Conservation (phyloP, 2,888 invertebrate species). For the Chorisops tibialis region DNA sequence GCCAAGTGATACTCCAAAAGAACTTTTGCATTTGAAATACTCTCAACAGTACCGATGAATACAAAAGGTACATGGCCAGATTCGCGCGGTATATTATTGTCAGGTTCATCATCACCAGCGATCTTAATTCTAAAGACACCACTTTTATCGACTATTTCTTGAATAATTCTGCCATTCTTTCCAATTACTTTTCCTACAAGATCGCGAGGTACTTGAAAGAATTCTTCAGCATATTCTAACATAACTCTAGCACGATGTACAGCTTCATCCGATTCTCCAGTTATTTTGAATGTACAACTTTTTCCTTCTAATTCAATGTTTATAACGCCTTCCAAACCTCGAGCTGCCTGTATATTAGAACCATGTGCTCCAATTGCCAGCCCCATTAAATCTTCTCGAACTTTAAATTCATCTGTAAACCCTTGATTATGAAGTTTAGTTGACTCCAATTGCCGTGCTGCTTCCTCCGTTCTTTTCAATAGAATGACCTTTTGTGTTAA, state of each 20-base stretch:
- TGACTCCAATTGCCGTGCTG: slow-evolving; percentile 89
- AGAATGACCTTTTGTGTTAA: slow-evolving; percentile 65
- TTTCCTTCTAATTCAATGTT: slow-evolving; percentile 94
- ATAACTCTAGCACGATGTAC: slow-evolving; percentile 89
- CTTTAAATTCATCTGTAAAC: slow-evolving; percentile 93
- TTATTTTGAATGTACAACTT: slow-evolving; percentile 94
- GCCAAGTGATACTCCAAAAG: slow-evolving; percentile 94
- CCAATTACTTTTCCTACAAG: slow-evolving; percentile 98
- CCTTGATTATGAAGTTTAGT: slow-evolving; percentile 85
- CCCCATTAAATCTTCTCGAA: slow-evolving; percentile 96
- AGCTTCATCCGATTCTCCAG: slow-evolving; percentile 88
- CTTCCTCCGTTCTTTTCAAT: slow-evolving; percentile 94
- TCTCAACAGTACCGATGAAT: slow-evolving; percentile 96
- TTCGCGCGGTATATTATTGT: slow-evolving; percentile 84
- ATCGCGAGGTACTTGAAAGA: slow-evolving; percentile 89
- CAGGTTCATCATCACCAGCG: slow-evolving; percentile 96
- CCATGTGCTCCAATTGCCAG: slow-evolving; percentile 97
- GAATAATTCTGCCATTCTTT: slow-evolving; percentile 96
- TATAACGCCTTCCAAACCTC: slow-evolving; percentile 90
- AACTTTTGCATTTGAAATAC: slow-evolving; percentile 93
- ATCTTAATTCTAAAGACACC: slow-evolving; percentile 90
- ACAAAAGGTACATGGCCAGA: slow-evolving; percentile 97
- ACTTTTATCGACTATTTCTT: slow-evolving; percentile 99
- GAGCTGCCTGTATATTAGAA: slow-evolving; percentile 91
- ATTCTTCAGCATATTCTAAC: slow-evolving; percentile 96